A percentile compares a stretch with the other conserved stretches of the same genome.
These are phyloP conservation scores for Trialeurodes vaporariorum DNA, from an alignment of 1,140 invertebrate species.

Conservation along the genomic window DNA sequence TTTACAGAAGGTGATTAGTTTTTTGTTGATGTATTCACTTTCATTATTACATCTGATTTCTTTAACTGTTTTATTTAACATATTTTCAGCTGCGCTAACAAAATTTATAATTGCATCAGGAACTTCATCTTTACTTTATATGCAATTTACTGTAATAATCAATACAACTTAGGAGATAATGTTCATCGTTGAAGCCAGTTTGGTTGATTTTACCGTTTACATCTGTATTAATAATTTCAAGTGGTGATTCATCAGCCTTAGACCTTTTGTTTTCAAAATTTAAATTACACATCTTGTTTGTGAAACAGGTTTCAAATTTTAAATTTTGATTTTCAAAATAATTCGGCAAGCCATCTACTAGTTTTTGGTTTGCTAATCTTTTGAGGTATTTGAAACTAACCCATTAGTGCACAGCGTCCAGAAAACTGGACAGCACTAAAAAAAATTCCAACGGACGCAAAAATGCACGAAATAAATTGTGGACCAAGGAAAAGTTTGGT, in stretches of 20 bases:
- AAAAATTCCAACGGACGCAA: no score
- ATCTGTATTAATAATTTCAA: not conserved
- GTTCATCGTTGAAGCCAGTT: not conserved
- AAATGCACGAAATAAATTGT: no score
- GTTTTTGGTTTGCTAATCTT: no score
- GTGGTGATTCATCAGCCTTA: not conserved
- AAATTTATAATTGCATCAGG: not conserved
- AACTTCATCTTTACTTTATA: not conserved
- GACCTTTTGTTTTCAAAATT: not conserved
- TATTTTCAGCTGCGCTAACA: constrained; percentile 22
- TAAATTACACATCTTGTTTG: not conserved
- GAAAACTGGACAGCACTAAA: no score
- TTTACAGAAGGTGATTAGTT: constrained; percentile 15
- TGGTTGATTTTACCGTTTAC: not conserved
- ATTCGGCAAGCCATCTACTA: no score
- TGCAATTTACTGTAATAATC: not conserved
- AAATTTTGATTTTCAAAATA: no score
- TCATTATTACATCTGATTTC: constrained; percentile 34
- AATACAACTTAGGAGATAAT: not conserved
- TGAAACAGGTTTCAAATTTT: not conserved
- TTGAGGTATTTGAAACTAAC: no score
- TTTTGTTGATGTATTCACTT: constrained; percentile 30
- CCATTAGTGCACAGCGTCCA: no score
- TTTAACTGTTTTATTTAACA: constrained; percentile 29
- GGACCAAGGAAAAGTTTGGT: no score